phyloP scores from a whole-genome alignment of 35 echinoderm and acorn worm genomes.

The Holothuria glaberrima region DNA sequence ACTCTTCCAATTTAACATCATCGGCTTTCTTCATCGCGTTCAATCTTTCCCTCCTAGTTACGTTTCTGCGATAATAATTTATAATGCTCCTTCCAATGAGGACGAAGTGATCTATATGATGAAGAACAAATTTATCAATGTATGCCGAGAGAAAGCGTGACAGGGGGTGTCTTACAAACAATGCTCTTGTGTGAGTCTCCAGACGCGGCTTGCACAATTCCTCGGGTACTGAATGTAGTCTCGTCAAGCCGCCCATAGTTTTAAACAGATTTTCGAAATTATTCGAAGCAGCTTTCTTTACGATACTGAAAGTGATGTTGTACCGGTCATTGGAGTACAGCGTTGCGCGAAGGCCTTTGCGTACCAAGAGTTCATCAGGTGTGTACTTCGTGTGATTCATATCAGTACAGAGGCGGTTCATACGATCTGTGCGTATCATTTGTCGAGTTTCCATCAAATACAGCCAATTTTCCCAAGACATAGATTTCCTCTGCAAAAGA shows the following conservation, averaged over 20 bases:
- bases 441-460: conserved; percentile 41
- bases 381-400: conserved; percentile 13
- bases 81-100: neutral
- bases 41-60: neutral
- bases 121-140: conserved; percentile 37
- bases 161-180: conserved; percentile 39
- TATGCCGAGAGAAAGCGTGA: conserved; percentile 38
- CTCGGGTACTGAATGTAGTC: neutral
- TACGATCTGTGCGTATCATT: conserved; percentile 37
- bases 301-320: conserved; percentile 8
- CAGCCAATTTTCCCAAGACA: conserved; percentile 13
- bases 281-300: conserved; percentile 46
- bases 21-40: neutral
- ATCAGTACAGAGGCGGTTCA: neutral
- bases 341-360: conserved; percentile 37
- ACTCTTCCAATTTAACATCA: conserved; percentile 1
- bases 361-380: conserved; percentile 5
- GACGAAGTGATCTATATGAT: neutral
- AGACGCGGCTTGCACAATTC: conserved; percentile 8
- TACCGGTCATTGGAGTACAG: conserved; percentile 21
- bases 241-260: neutral
- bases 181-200: neutral
- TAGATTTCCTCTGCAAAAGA: conserved; percentile 22
- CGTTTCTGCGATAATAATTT: neutral
- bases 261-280: conserved; percentile 29